These are phyloP conservation scores for Elegia similella DNA, from an alignment of 2,888 invertebrate genomes.

Conservation along the genomic window DNA sequence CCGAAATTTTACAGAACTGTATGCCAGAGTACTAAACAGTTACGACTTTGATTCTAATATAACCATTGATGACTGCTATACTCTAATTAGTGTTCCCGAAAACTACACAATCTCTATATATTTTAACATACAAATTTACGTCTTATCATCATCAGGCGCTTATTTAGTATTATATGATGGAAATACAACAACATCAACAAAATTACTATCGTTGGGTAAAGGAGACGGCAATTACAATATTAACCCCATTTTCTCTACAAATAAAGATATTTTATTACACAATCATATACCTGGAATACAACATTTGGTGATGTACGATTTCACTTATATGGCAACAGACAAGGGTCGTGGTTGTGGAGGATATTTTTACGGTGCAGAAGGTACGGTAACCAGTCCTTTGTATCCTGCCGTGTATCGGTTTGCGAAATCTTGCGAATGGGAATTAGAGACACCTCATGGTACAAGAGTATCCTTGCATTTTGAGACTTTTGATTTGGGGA, in stretches of 20 bases:
- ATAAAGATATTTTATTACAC: conserved; percentile 84
- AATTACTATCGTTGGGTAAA: conserved; percentile 37
- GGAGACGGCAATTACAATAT: conserved; percentile 33
- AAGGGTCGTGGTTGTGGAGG: conserved; percentile 70
- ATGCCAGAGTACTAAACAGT: conserved; percentile 84
- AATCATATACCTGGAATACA: conserved; percentile 45
- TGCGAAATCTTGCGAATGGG: conserved; percentile 61
- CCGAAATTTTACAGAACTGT: conserved; percentile 85
- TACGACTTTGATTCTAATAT: conserved; percentile 21
- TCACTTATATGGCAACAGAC: conserved; percentile 58
- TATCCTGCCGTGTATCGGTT: conserved; percentile 60
- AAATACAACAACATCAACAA: conserved; percentile 39
- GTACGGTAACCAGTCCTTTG: conserved; percentile 62
- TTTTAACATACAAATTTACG: conserved; percentile 47
- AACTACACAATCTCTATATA: conserved; percentile 88
- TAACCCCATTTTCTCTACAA: conserved; percentile 83
- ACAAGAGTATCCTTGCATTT: conserved; percentile 53
- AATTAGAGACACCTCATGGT: conserved; percentile 57
- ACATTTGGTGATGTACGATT: conserved; percentile 41
- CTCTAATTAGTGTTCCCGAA: conserved; percentile 84
- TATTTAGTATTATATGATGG: conserved; percentile 71
- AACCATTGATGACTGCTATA: conserved; percentile 75
- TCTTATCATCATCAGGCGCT: conserved; percentile 30
- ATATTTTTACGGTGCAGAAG: conserved; percentile 46
- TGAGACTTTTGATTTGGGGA: conserved; percentile 83